Base-by-base conservation (phyloP, 2,888 invertebrate genomes). In the Apantesis nais region DNA sequence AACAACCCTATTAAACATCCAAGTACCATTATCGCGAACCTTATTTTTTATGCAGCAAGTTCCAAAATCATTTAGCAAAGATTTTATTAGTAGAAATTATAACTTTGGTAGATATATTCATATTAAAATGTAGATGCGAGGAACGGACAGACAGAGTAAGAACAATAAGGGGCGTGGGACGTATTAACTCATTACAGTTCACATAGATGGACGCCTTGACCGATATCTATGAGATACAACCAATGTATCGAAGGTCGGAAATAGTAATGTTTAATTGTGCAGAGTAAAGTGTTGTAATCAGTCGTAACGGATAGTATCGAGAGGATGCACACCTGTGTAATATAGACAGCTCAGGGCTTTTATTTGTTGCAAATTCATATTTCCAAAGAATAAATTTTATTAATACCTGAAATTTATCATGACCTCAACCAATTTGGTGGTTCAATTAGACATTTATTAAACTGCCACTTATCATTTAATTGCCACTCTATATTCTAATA, bases 151-250 rank as follows among this genome's bases (percentile, higher is more conserved):
- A 90, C 88, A 88, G 86, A 89, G 89, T 86, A 84, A 89, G 91
- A 94, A 94, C 94, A 95, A 94, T 94, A 89, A 87, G 83, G 86
- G 92, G 93, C 90, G 94, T 95, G 92, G 94, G 94, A 84, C 77
- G 90, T 86, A 91, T 92, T 92, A 91, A 92, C 91, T 93, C 92
- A 93, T 92, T 92, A 91, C 81, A 83, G 83, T 84, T 85, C 82
- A 83, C 84, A 88, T 89, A 85, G 87, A 91, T 91, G 92, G 92
- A 92, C 92, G 85, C 94, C 94, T 94, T 94, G 94, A 93, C 94
- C 94, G 92, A 92, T 92, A 92, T 94, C 86, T 91, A 90, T 89
- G 86, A 79, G 86, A 89, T 85, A 80, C 71, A 78, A 65, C 63
- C 74, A 77, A 79, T 79, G 83, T 74, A 73, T 52, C 75, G 81